Base-by-base conservation (phyloP, 2,113 vertebrate species). In the Phalacrocorax carbo region DNA sequence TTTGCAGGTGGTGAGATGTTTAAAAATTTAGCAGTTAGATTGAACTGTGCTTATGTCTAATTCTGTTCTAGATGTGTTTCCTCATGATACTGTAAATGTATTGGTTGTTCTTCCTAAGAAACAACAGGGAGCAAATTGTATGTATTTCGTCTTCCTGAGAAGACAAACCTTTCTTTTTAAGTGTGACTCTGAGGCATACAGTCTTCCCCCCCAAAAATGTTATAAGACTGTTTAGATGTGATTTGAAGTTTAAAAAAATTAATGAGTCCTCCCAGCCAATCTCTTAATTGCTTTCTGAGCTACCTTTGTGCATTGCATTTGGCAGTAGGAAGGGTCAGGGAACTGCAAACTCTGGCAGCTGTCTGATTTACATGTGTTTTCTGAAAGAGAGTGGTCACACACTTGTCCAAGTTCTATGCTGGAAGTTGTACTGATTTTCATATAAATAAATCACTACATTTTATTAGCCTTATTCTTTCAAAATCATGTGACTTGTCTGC, bases 201-300 rank as follows among this genome's bases (percentile, higher is more conserved):
- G 38, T 73, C 48, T 83, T 40, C 14, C 60, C 30, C 34, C 34
- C 34, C 44, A 82, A 88, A 79, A 93, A 70, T 27, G 25, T 44
- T 70, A 3, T 32, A 55, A 61, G 70, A 38, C 57, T 91, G 9
- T 68, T 91, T 22, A 87, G 51, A 69, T 87, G 69, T 91, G 44
- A 92, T 73, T 58, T 84, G 38, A 72, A 94, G 68, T 89, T 90
- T 36, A 40, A 83, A 86, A 88, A 91, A 88, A 80, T 60, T 92
- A 96, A 89, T 79, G 71, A 89, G 77, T 82, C 73, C 54, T 91
- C 29, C 14, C 21, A 95, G 82, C 38, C 93, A 88, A 70, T 80
- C 52, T 93, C 54, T 95, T 95, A 90, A 90, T 90, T 94, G 85
- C 88, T 90, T 88, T 96, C 87, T 96, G 82, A 93, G 79, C 66